Conservation (phyloP, 2,888 invertebrate genomes). For the Drosophila colorata region DNA sequence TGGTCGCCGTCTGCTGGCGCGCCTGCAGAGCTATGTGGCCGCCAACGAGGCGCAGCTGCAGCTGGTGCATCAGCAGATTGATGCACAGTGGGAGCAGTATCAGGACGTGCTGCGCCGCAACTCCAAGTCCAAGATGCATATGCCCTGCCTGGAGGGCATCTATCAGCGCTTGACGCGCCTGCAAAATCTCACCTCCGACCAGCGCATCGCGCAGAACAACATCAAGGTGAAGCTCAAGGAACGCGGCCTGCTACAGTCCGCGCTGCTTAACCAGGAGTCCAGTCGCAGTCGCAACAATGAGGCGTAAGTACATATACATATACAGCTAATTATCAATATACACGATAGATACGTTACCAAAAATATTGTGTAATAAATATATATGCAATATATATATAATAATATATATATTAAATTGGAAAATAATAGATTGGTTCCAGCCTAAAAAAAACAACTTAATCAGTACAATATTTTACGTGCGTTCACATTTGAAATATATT, state of each 20-base stretch:
- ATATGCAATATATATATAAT: too few relatives aligned
- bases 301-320: constrained; percentile 50
- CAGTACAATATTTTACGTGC: too few relatives aligned
- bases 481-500: too few relatives aligned
- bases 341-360: too few relatives aligned
- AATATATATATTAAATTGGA: too few relatives aligned
- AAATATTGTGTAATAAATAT: too few relatives aligned
- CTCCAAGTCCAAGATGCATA: constrained; percentile 81
- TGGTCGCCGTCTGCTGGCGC: constrained; percentile 87
- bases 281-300: constrained; percentile 58
- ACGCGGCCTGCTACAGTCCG: constrained; percentile 68
- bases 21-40: constrained; percentile 89
- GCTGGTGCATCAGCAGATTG: constrained; percentile 90
- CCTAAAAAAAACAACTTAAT: too few relatives aligned
- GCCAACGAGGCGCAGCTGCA: constrained; percentile 91
- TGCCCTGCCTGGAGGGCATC: constrained; percentile 90
- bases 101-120: constrained; percentile 86
- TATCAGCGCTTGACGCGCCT: constrained; percentile 92
- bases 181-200: constrained; percentile 88
- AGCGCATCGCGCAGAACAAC: constrained; percentile 86
- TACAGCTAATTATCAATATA: too few relatives aligned
- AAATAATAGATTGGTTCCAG: too few relatives aligned
- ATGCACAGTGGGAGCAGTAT: constrained; percentile 91
- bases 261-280: constrained; percentile 48
- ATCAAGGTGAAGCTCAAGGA: constrained; percentile 82